A percentile compares a stretch with the other conserved stretches of the same genome.
phyloP scores from a whole-genome alignment of 64 coral and sea anemone species.

The Stylophora pistillata region DNA sequence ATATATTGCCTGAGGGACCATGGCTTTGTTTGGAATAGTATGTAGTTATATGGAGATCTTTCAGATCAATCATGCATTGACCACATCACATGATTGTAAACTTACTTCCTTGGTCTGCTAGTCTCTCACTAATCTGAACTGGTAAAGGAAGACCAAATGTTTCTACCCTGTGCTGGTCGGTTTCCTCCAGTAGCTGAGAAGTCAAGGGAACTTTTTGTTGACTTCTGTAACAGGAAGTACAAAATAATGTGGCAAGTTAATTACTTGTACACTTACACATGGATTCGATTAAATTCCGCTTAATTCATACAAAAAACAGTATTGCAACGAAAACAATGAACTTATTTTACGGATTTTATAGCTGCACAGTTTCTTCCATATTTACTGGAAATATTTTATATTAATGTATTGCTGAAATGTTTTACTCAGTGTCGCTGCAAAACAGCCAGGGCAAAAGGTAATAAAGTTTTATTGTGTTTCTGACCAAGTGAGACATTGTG shows the following conservation, averaged over 20 bases:
- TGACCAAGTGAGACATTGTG: not conserved
- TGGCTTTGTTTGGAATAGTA: not conserved
- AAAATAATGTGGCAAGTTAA: not conserved
- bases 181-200: slow-evolving; percentile 82
- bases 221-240: slow-evolving; percentile 27
- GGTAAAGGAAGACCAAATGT: slow-evolving; percentile 91
- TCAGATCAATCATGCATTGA: too few species aligned
- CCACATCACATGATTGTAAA: not conserved
- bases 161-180: slow-evolving; percentile 70
- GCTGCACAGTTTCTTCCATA: too few species aligned
- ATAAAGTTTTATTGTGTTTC: too few species aligned
- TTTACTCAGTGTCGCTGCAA: too few species aligned
- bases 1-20: too few species aligned
- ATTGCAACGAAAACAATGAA: too few species aligned
- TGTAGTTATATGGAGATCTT: not conserved
- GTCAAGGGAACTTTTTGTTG: slow-evolving; percentile 44
- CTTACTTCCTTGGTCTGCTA: slow-evolving; percentile 79
- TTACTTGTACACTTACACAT: not conserved
- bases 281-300: too few species aligned
- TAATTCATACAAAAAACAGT: too few species aligned
- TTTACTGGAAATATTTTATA: too few species aligned
- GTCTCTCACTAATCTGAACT: slow-evolving; percentile 90
- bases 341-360: too few species aligned
- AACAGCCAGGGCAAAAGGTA: too few species aligned
- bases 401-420: too few species aligned